Evolutionary conservation across 1,140 invertebrate genomes (phyloP).

Genomic region (Cotesia vestalis): DNA sequence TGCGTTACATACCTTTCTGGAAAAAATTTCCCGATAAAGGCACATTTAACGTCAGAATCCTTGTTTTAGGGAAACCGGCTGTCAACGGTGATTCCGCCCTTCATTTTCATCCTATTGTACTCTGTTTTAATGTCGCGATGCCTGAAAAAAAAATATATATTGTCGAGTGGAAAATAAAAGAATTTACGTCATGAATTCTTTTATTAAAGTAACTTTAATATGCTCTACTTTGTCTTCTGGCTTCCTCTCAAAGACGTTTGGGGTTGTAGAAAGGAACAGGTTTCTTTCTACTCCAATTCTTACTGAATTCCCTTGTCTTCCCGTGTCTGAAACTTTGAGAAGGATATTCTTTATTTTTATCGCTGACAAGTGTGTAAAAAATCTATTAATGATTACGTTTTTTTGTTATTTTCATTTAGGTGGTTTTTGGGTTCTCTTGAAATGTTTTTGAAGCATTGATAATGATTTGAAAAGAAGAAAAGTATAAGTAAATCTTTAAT

Average conservation of each 20-base stretch:
- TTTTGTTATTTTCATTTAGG: too few species aligned
- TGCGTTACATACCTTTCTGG: not conserved
- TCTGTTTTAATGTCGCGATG: not conserved
- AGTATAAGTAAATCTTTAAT: too few species aligned
- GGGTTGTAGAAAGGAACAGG: conserved; percentile 1
- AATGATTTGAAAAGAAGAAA: too few species aligned
- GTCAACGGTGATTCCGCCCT: not conserved
- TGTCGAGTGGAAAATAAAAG: not conserved
- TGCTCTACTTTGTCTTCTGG: too few species aligned
- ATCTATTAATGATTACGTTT: too few species aligned
- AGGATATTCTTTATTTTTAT: too few species aligned
- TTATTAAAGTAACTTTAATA: not conserved
- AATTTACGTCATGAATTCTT: not conserved
- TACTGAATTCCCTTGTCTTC: conserved; percentile 9
- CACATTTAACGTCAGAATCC: not conserved
- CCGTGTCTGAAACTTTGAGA: not conserved
- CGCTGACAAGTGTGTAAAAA: too few species aligned
- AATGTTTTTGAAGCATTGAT: too few species aligned
- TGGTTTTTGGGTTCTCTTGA: too few species aligned
- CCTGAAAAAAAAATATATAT: too few species aligned
- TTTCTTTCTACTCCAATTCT: conserved; percentile 13
- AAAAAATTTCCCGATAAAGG: not conserved
- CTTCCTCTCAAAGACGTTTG: too few species aligned
- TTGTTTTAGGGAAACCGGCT: not conserved
- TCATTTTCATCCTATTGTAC: not conserved